Conservation (phyloP, 2,888 invertebrate genomes). For the Argyra leucocephala region DNA sequence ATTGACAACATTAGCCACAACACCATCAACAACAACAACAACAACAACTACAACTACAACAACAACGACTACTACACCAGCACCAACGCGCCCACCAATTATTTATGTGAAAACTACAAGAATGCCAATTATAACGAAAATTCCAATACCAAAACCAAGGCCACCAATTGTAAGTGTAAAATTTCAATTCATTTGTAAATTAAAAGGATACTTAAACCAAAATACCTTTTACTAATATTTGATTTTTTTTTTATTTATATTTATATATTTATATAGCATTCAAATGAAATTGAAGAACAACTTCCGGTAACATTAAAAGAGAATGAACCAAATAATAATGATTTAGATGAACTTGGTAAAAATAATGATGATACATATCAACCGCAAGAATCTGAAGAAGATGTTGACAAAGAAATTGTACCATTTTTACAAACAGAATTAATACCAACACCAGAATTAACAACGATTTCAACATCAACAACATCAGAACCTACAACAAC, state of each 20-base stretch:
- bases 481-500: conserved; percentile 51
- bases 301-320: conserved; percentile 6
- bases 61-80: conserved; percentile 28
- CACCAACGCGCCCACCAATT: conserved; percentile 21
- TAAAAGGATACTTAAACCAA: too few relatives aligned
- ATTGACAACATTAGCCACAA: conserved; percentile 44
- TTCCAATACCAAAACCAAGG: neutral
- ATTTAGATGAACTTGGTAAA: neutral
- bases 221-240: too few relatives aligned
- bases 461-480: conserved; percentile 44
- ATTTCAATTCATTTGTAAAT: too few relatives aligned
- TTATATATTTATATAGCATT: neutral
- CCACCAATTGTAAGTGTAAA: neutral
- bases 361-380: conserved; percentile 8
- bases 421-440: conserved; percentile 18
- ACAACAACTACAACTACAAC: conserved; percentile 44
- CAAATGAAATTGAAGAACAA: neutral
- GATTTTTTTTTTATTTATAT: neutral
- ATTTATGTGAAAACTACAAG: conserved; percentile 22
- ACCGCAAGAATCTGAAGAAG: neutral
- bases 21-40: conserved; percentile 46
- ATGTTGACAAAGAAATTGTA: neutral
- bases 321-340: neutral
- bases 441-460: conserved; percentile 20
- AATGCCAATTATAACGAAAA: conserved; percentile 30